Base-by-base conservation (phyloP, 2,797 vertebrate genomes). In the Halcyon badia region DNA sequence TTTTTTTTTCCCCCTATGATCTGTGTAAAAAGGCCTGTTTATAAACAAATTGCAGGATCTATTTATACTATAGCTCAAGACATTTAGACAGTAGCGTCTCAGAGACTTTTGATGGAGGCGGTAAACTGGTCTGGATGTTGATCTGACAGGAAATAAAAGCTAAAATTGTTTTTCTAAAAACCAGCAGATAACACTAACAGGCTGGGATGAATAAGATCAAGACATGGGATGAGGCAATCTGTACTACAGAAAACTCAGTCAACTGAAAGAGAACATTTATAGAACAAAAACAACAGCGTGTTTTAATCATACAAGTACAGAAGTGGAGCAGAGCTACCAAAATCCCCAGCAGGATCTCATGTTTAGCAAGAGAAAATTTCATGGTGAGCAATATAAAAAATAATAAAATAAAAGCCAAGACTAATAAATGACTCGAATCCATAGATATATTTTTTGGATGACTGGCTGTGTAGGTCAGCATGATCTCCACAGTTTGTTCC, bases 101-200 rank as follows among this genome's bases (percentile, higher is more conserved):
- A 70, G 51, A 62, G 69, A 64, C 49, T 87, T 91, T 91, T 85
- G 84, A 76, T 25, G 37, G 82, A 94, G 80, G 62, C 14, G 0
- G 75, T 61, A 94, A 89, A 92, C n/a, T 68, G 46, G 37, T 22
- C 68, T 94, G 91, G 75, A 89, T 87, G 65, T 90, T 72, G 64
- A 82, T 95, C 91, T 92, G 88, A 86, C 75, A 94, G 96, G 96
- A 97, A 97, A 92, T 87, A 95, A 94, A 95, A 95, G 87, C 49
- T 96, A 69, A 94, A 95, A 90, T 30, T 87, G 44, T 92, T 93
- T 94, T 92, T 75, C 56, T 91, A 56, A 94, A 94, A 90, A 25
- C 10, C n/a, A 81, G 41, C 20, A 90, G 71, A 93, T 89, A 96
- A 81, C 61, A 89, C 88, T 89, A 93, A 90, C 80, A 91, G 83